phyloP scores from a whole-genome alignment of 2,113 vertebrate species.

The Dromaius novaehollandiae region DNA sequence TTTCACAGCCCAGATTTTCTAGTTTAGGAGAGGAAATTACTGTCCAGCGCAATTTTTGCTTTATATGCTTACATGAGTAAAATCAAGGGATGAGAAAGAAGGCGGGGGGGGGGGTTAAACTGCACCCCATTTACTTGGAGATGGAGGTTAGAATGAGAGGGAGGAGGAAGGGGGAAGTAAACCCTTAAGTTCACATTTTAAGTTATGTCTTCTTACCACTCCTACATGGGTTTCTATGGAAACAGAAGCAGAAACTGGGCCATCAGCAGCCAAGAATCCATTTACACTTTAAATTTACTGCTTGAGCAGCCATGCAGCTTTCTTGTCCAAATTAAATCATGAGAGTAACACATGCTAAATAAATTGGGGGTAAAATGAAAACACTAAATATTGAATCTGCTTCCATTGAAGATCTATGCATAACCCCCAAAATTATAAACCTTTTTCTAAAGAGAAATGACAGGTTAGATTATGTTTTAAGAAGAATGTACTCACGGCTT shows the following conservation, averaged over 20 bases:
- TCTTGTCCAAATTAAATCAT: slow-evolving; percentile 64
- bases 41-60: background rate
- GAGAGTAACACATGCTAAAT: slow-evolving; percentile 69
- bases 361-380: slow-evolving; percentile 44
- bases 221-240: slow-evolving; percentile 68
- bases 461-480: background rate
- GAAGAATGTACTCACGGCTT: background rate
- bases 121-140: background rate
- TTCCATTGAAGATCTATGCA: background rate
- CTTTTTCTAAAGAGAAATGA: background rate
- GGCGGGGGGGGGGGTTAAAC: background rate
- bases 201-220: slow-evolving; percentile 62
- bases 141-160: slow-evolving; percentile 10
- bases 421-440: background rate
- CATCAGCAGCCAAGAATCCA: slow-evolving; percentile 66
- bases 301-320: slow-evolving; percentile 67
- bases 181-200: slow-evolving; percentile 64
- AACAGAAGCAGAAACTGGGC: slow-evolving; percentile 69
- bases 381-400: slow-evolving; percentile 34
- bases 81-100: background rate
- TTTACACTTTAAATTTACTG: slow-evolving; percentile 72
- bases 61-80: background rate
- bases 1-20: background rate
- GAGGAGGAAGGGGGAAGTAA: slow-evolving; percentile 38
- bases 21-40: background rate